Percentiles rank a stretch among this genome's conserved stretches.
phyloP scores from a whole-genome alignment of 2,797 vertebrate genomes.

The Bovichtus variegatus region DNA sequence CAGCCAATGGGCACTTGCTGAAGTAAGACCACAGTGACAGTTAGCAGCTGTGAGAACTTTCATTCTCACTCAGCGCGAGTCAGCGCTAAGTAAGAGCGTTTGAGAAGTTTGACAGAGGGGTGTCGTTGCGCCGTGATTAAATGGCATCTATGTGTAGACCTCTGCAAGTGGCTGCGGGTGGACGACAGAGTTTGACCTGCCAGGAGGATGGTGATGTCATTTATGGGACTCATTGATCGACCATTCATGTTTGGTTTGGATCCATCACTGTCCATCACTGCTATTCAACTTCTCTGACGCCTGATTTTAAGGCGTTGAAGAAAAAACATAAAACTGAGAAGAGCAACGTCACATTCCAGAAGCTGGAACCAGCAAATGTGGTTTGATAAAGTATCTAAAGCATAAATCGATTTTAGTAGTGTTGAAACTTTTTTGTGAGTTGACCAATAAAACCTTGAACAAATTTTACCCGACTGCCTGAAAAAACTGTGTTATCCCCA shows the following conservation, averaged over 20 bases:
- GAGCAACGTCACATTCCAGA: not conserved
- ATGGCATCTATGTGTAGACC: slow-evolving; percentile 72
- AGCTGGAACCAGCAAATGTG: not conserved
- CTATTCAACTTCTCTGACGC: slow-evolving; percentile 28
- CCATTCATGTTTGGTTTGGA: slow-evolving; percentile 23
- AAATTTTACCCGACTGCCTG: not conserved
- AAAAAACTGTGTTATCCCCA: not conserved
- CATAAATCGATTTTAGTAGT: not conserved
- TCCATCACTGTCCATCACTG: slow-evolving; percentile 7
- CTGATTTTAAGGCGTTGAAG: slow-evolving; percentile 30
- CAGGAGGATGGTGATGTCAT: slow-evolving; percentile 55
- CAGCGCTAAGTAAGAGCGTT: slow-evolving; percentile 61
- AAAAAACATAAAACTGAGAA: not conserved
- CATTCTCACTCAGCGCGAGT: slow-evolving; percentile 72
- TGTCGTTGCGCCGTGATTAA: slow-evolving; percentile 72
- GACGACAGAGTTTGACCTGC: slow-evolving; percentile 37
- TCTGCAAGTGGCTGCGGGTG: slow-evolving; percentile 56
- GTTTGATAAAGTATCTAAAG: not conserved
- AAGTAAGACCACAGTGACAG: slow-evolving; percentile 81
- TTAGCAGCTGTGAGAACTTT: slow-evolving; percentile 84
- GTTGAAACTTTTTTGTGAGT: not conserved
- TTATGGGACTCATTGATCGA: slow-evolving; percentile 47
- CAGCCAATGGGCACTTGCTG: slow-evolving; percentile 76
- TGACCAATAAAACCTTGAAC: not conserved
- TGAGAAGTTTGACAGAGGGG: slow-evolving; percentile 76